Conservation (phyloP, 2,113 vertebrate genomes). For the Rhinichthys klamathensis region DNA sequence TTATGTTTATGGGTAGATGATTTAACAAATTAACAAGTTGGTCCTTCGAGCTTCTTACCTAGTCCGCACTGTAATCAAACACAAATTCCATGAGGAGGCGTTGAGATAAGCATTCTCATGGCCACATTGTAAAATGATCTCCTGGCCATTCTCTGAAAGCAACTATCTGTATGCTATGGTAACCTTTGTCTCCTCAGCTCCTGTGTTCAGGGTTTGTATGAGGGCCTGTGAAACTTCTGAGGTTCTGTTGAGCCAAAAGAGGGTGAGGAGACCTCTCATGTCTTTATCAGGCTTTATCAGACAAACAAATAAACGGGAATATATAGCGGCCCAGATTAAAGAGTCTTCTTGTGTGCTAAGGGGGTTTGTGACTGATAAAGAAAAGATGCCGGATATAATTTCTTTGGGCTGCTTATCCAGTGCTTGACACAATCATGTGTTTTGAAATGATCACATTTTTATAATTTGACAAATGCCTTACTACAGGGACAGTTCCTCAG, state of each 20-base stretch:
- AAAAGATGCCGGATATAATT: background rate
- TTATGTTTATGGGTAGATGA: background rate
- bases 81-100: background rate
- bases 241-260: conserved; percentile 50
- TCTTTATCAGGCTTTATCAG: conserved; percentile 41
- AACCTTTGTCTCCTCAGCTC: conserved; percentile 58
- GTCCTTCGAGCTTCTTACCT: background rate
- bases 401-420: background rate
- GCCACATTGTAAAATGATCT: conserved; percentile 57
- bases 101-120: conserved; percentile 57
- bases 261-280: conserved; percentile 56
- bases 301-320: conserved; percentile 16
- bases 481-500: background rate
- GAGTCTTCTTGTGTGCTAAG: background rate
- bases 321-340: background rate
- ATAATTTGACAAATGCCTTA: background rate
- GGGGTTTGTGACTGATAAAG: conserved; percentile 10
- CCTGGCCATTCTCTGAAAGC: conserved; percentile 27
- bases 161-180: conserved; percentile 22
- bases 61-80: background rate
- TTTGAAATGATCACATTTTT: background rate
- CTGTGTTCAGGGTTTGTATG: conserved; percentile 45
- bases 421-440: background rate
- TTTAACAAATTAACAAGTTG: conserved; percentile 13
- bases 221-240: conserved; percentile 55